phyloP scores from a whole-genome alignment of 2,888 invertebrate species.

The Mimas tiliae region DNA sequence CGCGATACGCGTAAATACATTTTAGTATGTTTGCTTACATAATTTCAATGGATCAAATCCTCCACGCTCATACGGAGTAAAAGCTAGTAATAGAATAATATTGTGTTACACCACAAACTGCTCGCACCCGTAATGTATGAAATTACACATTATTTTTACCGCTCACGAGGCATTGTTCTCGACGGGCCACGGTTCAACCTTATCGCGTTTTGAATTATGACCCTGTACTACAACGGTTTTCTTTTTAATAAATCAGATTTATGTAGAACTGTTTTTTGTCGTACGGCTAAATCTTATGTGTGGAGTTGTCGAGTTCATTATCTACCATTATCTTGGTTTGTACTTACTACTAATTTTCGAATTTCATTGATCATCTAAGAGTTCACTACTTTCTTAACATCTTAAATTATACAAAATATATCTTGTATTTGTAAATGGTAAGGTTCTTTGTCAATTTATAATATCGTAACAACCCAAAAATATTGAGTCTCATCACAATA shows the following conservation, averaged over 20 bases:
- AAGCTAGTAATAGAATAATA: not conserved
- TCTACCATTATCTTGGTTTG: no score
- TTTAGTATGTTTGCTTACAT: not conserved
- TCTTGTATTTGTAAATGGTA: no score
- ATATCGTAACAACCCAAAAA: not conserved
- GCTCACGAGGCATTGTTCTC: conserved; percentile 66
- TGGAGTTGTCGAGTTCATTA: no score
- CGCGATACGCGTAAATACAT: not conserved
- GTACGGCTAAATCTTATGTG: not conserved
- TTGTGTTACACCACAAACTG: not conserved
- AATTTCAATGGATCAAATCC: not conserved
- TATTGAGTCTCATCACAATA: no score
- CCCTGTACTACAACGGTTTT: conserved; percentile 49
- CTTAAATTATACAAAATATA: no score
- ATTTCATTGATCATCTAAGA: no score
- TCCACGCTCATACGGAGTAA: not conserved
- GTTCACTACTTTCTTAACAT: no score
- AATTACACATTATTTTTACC: conserved; percentile 64
- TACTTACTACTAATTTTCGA: no score
- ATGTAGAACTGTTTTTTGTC: not conserved
- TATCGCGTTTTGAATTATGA: conserved; percentile 69
- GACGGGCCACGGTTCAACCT: conserved; percentile 40
- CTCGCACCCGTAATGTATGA: conserved; percentile 38
- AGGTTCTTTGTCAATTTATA: no score
- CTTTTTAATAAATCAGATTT: conserved; percentile 61